Evolutionary conservation across 2,797 vertebrate species (phyloP).

Genomic region (Oryzias dopingdopingensis): DNA sequence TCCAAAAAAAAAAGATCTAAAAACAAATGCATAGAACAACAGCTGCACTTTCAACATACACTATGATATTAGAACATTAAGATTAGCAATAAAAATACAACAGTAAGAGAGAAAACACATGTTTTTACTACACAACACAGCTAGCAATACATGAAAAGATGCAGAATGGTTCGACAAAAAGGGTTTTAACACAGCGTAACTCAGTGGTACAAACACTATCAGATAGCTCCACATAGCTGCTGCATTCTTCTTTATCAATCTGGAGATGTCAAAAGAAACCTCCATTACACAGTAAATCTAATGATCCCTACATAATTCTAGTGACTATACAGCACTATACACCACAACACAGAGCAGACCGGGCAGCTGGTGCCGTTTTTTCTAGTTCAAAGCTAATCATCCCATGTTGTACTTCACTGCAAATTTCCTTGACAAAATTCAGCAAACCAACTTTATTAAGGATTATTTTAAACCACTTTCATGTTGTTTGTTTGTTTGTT

Average conservation of each 20-base stretch:
- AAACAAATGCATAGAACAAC: conserved; percentile 32
- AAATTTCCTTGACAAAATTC: background rate
- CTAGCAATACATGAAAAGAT: conserved; percentile 49
- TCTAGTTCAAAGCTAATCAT: conserved; percentile 32
- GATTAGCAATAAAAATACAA: conserved; percentile 66
- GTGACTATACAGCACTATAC: conserved; percentile 59
- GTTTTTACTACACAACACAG: conserved; percentile 58
- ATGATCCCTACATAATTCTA: conserved; percentile 46
- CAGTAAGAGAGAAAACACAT: conserved; percentile 51
- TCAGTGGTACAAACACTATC: conserved; percentile 27
- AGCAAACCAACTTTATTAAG: no score
- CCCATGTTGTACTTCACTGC: conserved; percentile 25
- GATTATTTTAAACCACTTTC: background rate
- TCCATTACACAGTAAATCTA: conserved; percentile 40
- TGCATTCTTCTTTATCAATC: conserved; percentile 38
- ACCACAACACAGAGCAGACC: conserved; percentile 58
- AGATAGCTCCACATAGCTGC: conserved; percentile 56
- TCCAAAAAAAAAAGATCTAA: conserved; percentile 18
- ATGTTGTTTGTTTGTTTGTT: conserved; percentile 4
- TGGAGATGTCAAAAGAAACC: conserved; percentile 51
- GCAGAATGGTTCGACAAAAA: conserved; percentile 40
- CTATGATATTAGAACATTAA: conserved; percentile 65
- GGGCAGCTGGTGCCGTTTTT: conserved; percentile 29
- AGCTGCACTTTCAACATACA: conserved; percentile 36
- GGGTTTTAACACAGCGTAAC: conserved; percentile 41